Percentiles rank a stretch among this genome's conserved stretches.
These are phyloP conservation scores for Vanacampus margaritifer DNA, from an alignment of 2,113 vertebrate species.

Conservation along the genomic window DNA sequence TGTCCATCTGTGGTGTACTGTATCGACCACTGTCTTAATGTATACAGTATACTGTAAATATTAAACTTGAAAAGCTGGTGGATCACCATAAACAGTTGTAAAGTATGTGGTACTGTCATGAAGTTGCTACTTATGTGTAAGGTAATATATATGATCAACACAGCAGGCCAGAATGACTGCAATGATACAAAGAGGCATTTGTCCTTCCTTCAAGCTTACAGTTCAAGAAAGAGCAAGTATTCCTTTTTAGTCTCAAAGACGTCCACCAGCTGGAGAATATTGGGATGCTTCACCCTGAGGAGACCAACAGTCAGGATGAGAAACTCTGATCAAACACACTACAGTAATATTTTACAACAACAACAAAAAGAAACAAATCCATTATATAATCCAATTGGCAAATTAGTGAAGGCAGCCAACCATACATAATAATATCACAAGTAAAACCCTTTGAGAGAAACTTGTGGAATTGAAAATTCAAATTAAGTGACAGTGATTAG, in stretches of 20 bases:
- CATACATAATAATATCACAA: background rate
- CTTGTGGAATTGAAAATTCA: background rate
- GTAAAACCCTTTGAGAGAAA: background rate
- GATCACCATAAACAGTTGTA: slow-evolving; percentile 33
- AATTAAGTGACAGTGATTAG: background rate
- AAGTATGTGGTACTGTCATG: slow-evolving; percentile 41
- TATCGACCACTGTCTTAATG: background rate
- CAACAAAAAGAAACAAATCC: background rate
- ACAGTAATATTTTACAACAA: background rate
- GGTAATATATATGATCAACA: slow-evolving; percentile 46
- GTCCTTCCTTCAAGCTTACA: slow-evolving; percentile 78
- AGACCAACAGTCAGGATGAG: background rate
- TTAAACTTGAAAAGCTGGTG: background rate
- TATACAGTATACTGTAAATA: background rate
- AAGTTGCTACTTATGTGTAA: slow-evolving; percentile 33
- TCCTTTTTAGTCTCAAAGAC: slow-evolving; percentile 97
- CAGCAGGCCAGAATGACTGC: background rate
- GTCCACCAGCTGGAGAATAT: slow-evolving; percentile 94
- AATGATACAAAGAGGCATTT: slow-evolving; percentile 15
- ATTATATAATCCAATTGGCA: background rate
- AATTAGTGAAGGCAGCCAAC: too few species aligned
- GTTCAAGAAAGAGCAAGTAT: slow-evolving; percentile 96
- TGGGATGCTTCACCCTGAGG: slow-evolving; percentile 93
- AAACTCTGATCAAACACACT: background rate
- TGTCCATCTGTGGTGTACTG: background rate